Evolutionary conservation across 1,140 invertebrate genomes (phyloP), one percentile per base, ranked within the genome.

Genomic region (Procambarus virginalis): DNA sequence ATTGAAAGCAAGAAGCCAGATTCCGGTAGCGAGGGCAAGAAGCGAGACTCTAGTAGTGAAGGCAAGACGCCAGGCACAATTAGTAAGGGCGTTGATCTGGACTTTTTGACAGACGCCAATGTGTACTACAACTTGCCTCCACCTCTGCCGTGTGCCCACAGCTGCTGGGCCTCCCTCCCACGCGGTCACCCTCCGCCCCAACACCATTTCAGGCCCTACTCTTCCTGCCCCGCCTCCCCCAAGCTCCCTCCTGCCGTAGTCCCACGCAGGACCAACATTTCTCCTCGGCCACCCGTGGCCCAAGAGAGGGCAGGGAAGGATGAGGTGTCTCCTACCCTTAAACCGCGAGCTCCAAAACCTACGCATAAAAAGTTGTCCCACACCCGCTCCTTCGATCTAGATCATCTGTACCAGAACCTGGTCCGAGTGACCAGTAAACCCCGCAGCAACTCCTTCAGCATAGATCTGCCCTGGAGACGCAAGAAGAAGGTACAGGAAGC

Each of bases 71-170:
- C 68, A 73, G 68, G 34, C 68, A 8, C 68, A n/a, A 60, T 22
- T 6, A 49, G 34, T 49, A 70, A 89, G 10, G 60, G 48, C 8
- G 55, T 55, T 10, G 88, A 89, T n/a, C 70, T 84, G 45, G 81
- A 84, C 60, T 89, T 89, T 22, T 55, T 89, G 76, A 89, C 88
- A 1, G 88, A 89, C 73, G 81, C 81, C 22, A 89, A 89, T 22
- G 81, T 89, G 46, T 89, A 89, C 60, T 89, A 89, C 58, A 89
- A 89, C 45, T 75, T 89, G 14, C 88, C 88, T 3, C 88, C 88
- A 3, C 88, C 81, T 0, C 46, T 84, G 20, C 88, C 88, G 14
- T 51, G 68, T 5, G 81, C 10, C 2, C 60, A 79, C 34, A 64
- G 73, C 60, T 81, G 88, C 9, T 75, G 88, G n/a, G 76, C 88